Conservation (phyloP, 2,888 invertebrate genomes). For the Chelonus formosanus region DNA sequence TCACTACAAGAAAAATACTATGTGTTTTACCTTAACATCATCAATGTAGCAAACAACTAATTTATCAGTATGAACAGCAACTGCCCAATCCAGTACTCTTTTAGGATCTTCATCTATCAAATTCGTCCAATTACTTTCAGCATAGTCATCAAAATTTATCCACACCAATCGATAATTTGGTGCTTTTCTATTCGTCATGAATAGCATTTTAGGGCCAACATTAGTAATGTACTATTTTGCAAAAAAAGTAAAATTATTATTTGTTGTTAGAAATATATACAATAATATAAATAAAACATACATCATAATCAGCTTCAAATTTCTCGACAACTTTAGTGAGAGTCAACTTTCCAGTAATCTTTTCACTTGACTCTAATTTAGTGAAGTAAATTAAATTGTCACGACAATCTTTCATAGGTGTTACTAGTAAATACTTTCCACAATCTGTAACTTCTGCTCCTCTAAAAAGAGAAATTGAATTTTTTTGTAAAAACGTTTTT, state of each 20-base stretch:
- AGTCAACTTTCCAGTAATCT: slow-evolving; percentile 73
- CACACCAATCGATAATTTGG: slow-evolving; percentile 89
- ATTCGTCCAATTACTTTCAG: slow-evolving; percentile 82
- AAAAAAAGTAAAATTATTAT: slow-evolving; percentile 36
- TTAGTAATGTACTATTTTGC: slow-evolving; percentile 86
- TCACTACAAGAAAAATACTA: neutral
- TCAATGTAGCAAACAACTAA: slow-evolving; percentile 88
- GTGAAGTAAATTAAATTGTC: slow-evolving; percentile 90
- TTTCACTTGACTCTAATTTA: slow-evolving; percentile 74
- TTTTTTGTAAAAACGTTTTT: too few relatives aligned
- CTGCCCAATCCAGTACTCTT: slow-evolving; percentile 91
- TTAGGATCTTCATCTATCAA: slow-evolving; percentile 84
- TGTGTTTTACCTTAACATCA: slow-evolving; percentile 85
- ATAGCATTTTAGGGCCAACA: slow-evolving; percentile 80
- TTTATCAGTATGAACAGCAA: slow-evolving; percentile 84
- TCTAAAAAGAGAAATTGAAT: slow-evolving; percentile 65
- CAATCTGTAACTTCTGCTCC: slow-evolving; percentile 89
- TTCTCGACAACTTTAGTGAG: slow-evolving; percentile 85
- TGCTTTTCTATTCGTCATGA: slow-evolving; percentile 93
- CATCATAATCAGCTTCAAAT: slow-evolving; percentile 94
- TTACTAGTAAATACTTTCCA: slow-evolving; percentile 87
- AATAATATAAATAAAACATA: slow-evolving; percentile 59
- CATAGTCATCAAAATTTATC: slow-evolving; percentile 79
- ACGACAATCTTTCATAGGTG: slow-evolving; percentile 86
- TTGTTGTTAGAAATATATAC: slow-evolving; percentile 5